Base-by-base conservation (phyloP, 2,888 invertebrate species). In the Stenchaetothrips biformis region DNA sequence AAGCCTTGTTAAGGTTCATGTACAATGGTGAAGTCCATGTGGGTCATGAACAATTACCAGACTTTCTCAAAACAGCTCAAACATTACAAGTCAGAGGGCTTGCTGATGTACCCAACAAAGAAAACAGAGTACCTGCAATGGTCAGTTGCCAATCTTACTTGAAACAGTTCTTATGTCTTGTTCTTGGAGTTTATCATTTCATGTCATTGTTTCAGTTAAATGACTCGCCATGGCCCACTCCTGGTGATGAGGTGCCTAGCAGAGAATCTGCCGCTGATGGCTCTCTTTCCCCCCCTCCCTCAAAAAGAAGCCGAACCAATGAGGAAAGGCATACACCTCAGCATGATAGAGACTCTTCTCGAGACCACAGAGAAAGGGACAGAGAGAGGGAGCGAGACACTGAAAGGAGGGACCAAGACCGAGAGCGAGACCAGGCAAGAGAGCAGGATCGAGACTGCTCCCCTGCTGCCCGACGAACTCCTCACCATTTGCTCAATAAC, bases 1-100 rank as follows among this genome's bases (percentile, higher is more conserved):
- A 90, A 84, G 91, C 91, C 48, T 85, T 92, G 79, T 87, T 93
- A 83, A 90, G 90, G 85, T 93, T 92, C 86, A 92, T 93, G 89
- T 93, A 93, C 85, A 91, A 92, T 85, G 93, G 93, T 8, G 92
- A 93, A 86, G 92, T 93, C 27, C 91, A 92, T 87, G 92, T 93
- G 78, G 91, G 92, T 78, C 92, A 92, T 84, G 91, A 92, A 84
- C 92, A 92, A 85, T 87, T 93, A 83, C 90, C 91, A 77, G 89
- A 91, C 81, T 87, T 93, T 79, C 86, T 93, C 81, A 91, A 92
- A 86, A 92, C 92, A 62, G 93, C 92, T 0, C 92, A 92, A 85
- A 89, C 90, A 8, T 86, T 93, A 81, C 91, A 92, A 85, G 91
- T 93, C 82, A 90, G 92, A 85, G 93, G 92, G 4, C 86, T 93